Evolutionary conservation across 1,140 invertebrate species (phyloP).

Genomic region (Brachionus asplanchnoidis): DNA sequence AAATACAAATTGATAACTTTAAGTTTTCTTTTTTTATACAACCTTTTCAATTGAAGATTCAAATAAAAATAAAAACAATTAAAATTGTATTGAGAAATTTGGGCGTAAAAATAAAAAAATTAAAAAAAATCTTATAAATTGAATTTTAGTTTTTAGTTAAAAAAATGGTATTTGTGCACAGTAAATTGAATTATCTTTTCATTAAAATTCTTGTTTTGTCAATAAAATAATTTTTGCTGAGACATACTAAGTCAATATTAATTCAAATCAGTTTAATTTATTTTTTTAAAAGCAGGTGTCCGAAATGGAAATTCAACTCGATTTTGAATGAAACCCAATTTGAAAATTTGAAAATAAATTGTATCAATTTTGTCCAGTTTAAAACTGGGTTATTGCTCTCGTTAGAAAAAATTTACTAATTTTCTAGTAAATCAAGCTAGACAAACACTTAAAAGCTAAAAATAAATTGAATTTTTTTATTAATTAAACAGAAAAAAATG

Average conservation of each 20-base stretch:
- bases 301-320: neutral
- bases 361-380: neutral
- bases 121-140: neutral
- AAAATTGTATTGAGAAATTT: no score
- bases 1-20: neutral
- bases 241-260: neutral
- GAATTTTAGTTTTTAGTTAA: neutral
- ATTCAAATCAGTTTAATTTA: neutral
- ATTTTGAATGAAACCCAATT: neutral
- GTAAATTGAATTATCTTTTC: neutral
- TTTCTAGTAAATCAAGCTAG: neutral
- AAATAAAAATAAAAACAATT: no score
- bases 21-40: no score
- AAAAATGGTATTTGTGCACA: neutral
- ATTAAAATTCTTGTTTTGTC: neutral
- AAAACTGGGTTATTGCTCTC: neutral
- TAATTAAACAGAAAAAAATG: neutral
- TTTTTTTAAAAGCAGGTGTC: neutral
- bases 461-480: neutral
- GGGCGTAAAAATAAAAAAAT: neutral
- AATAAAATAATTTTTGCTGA: neutral
- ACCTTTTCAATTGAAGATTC: no score
- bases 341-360: neutral
- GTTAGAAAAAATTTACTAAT: neutral
- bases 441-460: neutral